Base-by-base conservation (phyloP, 2,797 vertebrate species). In the Sciurus carolinensis region DNA sequence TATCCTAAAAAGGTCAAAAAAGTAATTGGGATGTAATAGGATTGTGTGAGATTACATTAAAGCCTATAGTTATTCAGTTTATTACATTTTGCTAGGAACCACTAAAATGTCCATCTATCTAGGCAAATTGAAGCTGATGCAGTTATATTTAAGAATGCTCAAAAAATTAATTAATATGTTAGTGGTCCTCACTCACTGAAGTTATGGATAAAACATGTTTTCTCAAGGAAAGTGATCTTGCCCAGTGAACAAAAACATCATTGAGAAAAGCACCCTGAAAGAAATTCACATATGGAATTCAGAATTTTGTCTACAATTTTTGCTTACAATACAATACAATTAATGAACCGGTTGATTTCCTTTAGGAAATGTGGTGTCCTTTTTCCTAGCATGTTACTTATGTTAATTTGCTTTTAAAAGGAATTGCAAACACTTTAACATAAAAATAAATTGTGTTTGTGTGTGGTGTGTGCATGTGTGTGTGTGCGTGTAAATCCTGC, bases 41-140 rank as follows among this genome's bases (percentile, higher is more conserved):
- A 97, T 97, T 98, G 96, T 76, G 87, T 93, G 97, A 98, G 92
- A 97, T 97, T 39, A 90, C 96, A 98, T 97, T 98, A 98, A 98
- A 98, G 93, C 69, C 97, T 95, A 90, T 4, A 64, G 96, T 97
- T 98, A 98, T 90, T 98, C 2, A 67, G 86, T 97, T 98, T 97
- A 98, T 98, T 98, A 95, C 76, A 92, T 98, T 98, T 98, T 97
- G 92, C 96, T 97, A 67, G 86, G 91, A 98, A 83, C 76, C 89
- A 96, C 95, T 97, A 96, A 98, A 98, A 79, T 17, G 20, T 96
- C 4, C 0, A 97, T 98, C 97, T 97, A 91, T 98, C 97, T 96
- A 97, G 62, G 96, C 77, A 97, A 97, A 97, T 2, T 97, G 95
- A 97, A 97, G 87, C 81, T 98, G 83, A 98, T 98, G 96, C 90